Percentiles rank a stretch among this genome's conserved stretches.
phyloP scores from a whole-genome alignment of 2,797 vertebrate species.

The Rhynchotus rufescens region DNA sequence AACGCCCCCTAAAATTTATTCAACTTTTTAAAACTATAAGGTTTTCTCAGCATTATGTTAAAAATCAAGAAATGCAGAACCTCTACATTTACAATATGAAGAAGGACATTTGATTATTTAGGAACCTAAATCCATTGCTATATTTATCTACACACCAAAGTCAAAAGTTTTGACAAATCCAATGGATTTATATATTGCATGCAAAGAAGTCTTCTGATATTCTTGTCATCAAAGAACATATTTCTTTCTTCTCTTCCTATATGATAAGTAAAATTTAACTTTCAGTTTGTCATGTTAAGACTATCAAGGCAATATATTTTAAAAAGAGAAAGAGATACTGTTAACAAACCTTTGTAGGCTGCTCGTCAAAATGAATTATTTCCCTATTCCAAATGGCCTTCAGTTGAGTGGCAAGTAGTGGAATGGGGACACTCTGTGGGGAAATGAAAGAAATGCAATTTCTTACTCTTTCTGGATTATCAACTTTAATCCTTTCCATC shows the following conservation, averaged over 20 bases:
- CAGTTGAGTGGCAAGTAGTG: not conserved
- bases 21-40: not conserved
- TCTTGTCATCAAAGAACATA: not conserved
- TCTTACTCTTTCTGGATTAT: not conserved
- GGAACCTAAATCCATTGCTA: not conserved
- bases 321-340: not conserved
- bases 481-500: not conserved
- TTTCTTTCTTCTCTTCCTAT: not conserved
- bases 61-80: not conserved
- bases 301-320: not conserved
- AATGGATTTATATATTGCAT: not conserved
- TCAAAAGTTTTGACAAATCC: not conserved
- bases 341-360: not conserved
- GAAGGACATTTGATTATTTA: not conserved
- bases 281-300: not conserved
- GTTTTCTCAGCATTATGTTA: not conserved
- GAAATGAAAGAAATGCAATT: constrained; percentile 53
- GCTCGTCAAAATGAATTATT: not conserved
- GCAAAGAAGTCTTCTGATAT: not conserved
- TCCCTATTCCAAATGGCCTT: not conserved
- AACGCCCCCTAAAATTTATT: not conserved
- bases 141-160: not conserved
- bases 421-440: constrained; percentile 55
- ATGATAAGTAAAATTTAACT: not conserved
- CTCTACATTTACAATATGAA: not conserved